Evolutionary conservation across 2,888 invertebrate species (phyloP).

Genomic region (Ophonus ardosiacus): DNA sequence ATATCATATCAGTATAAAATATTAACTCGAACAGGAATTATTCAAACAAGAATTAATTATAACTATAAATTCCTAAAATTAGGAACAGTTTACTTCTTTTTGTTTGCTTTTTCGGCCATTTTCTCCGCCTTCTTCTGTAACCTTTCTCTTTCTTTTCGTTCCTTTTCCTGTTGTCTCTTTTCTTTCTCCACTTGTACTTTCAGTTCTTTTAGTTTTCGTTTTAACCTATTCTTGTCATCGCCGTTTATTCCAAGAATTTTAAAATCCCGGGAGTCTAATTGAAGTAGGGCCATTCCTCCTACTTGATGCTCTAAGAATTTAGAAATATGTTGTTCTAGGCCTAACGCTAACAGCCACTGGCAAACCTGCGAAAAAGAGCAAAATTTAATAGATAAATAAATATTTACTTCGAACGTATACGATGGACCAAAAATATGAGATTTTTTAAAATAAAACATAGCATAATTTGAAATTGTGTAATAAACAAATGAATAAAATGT

Average conservation of each 20-base stretch:
- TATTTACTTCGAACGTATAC: too few species aligned
- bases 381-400: not conserved
- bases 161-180: slow-evolving; percentile 88
- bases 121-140: slow-evolving; percentile 92
- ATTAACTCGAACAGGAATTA: slow-evolving; percentile 50
- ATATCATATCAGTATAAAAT: slow-evolving; percentile 60
- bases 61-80: slow-evolving; percentile 52
- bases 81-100: slow-evolving; percentile 79
- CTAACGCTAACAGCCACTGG: slow-evolving; percentile 91
- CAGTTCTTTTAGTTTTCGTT: slow-evolving; percentile 91
- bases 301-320: slow-evolving; percentile 93
- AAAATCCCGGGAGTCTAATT: slow-evolving; percentile 93
- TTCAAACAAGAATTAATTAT: slow-evolving; percentile 55
- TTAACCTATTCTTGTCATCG: slow-evolving; percentile 90
- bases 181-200: slow-evolving; percentile 85
- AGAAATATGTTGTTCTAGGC: slow-evolving; percentile 91
- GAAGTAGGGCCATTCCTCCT: slow-evolving; percentile 90
- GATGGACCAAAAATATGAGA: too few species aligned
- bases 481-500: too few species aligned
- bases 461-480: too few species aligned
- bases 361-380: slow-evolving; percentile 82
- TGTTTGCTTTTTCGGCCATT: slow-evolving; percentile 81
- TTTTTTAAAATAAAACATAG: too few species aligned
- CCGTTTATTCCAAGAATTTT: slow-evolving; percentile 89
- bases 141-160: slow-evolving; percentile 89